phyloP scores from a whole-genome alignment of 30 jellyfish, hydroid and myxozoan genomes.

The Catostylus mosaicus region DNA sequence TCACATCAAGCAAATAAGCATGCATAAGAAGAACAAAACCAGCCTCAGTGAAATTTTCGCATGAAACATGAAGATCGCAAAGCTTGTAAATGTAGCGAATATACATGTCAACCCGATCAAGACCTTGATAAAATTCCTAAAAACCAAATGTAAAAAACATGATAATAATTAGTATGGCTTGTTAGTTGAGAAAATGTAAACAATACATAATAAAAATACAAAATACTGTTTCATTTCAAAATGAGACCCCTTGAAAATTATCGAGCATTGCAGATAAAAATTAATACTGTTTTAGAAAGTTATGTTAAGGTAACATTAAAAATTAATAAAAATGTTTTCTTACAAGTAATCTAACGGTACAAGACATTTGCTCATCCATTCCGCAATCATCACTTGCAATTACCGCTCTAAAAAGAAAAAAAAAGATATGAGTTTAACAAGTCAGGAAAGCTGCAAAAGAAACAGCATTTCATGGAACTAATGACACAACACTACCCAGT shows the following conservation, averaged over 20 bases:
- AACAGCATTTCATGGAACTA: neutral
- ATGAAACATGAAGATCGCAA: constrained; percentile 78
- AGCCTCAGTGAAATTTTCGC: constrained; percentile 95
- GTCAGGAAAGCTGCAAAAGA: neutral
- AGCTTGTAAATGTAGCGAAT: constrained; percentile 83
- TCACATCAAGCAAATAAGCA: constrained; percentile 75
- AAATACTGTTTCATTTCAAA: too few relatives aligned
- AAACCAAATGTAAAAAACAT: neutral
- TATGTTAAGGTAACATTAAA: too few relatives aligned
- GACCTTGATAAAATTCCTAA: constrained; percentile 87
- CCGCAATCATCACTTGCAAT: constrained; percentile 83
- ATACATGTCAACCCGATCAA: constrained; percentile 86
- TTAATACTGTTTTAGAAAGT: too few relatives aligned
- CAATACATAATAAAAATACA: too few relatives aligned
- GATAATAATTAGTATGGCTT: too few relatives aligned
- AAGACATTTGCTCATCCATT: constrained; percentile 88
- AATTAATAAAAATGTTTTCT: constrained; percentile 10
- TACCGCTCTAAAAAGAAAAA: constrained; percentile 66
- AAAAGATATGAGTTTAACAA: too few relatives aligned
- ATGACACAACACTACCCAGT: too few relatives aligned
- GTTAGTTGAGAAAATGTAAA: neutral
- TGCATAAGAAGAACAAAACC: constrained; percentile 90
- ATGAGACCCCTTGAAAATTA: too few relatives aligned
- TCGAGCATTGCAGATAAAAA: too few relatives aligned
- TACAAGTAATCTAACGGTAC: constrained; percentile 94